These are phyloP conservation scores for Ranitomeya variabilis DNA, from an alignment of 2,113 vertebrate species.

Conservation along the genomic window DNA sequence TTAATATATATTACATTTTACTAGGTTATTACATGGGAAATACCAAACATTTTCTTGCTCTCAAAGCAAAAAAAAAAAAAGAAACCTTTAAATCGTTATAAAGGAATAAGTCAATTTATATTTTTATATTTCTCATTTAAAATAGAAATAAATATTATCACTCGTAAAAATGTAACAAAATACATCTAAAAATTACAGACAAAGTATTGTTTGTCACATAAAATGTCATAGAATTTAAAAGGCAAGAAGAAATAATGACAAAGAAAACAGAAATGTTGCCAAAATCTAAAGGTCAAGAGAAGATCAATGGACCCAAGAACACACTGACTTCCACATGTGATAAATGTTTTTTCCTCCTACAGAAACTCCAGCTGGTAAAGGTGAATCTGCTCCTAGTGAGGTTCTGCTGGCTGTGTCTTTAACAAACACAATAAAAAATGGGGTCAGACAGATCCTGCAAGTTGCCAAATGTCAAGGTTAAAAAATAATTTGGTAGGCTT, in stretches of 20 bases:
- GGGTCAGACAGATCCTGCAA: slow-evolving; percentile 31
- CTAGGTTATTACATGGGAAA: no score
- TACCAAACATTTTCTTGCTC: no score
- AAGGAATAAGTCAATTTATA: no score
- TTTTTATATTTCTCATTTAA: no score
- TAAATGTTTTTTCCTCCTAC: slow-evolving; percentile 30
- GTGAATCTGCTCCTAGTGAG: slow-evolving; percentile 30
- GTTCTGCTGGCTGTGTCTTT: neutral
- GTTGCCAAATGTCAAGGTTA: slow-evolving; percentile 47
- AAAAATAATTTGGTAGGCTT: slow-evolving; percentile 20
- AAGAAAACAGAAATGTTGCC: neutral
- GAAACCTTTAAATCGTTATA: no score
- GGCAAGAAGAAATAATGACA: neutral
- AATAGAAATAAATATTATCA: no score
- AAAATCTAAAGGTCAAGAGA: slow-evolving; percentile 40
- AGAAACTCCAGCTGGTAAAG: slow-evolving; percentile 22
- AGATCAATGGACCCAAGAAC: slow-evolving; percentile 29
- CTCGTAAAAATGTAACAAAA: neutral
- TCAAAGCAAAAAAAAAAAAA: no score
- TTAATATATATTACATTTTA: no score
- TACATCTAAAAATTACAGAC: neutral
- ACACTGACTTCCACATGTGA: slow-evolving; percentile 28
- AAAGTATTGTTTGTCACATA: neutral
- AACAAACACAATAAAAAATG: slow-evolving; percentile 41
- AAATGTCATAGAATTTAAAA: neutral